Conservation (phyloP, 2,113 vertebrate species). For the Prunella himalayana region DNA sequence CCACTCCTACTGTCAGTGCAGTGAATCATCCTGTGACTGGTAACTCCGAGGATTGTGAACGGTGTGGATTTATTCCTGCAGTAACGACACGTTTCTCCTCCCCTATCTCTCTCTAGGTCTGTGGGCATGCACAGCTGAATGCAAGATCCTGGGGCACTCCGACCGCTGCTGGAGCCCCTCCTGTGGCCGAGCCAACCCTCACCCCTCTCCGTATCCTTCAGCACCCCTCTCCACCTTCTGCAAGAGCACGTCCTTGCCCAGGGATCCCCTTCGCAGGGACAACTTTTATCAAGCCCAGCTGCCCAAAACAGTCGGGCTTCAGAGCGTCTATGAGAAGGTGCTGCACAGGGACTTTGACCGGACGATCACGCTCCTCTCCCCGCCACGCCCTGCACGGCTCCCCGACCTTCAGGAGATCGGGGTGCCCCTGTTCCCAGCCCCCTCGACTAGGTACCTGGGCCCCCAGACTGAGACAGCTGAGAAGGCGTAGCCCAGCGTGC, state of each 20-base stretch:
- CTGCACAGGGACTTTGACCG: slow-evolving; percentile 89
- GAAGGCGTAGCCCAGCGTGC: slow-evolving; percentile 57
- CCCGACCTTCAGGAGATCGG: slow-evolving; percentile 88
- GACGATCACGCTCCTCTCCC: slow-evolving; percentile 84
- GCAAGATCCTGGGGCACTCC: slow-evolving; percentile 93
- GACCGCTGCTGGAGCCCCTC: slow-evolving; percentile 98
- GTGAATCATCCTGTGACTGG: background rate
- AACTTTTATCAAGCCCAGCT: slow-evolving; percentile 87
- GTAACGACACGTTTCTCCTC: background rate
- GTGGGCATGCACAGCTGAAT: slow-evolving; percentile 95
- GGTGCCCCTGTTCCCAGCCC: slow-evolving; percentile 84
- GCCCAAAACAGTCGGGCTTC: slow-evolving; percentile 86
- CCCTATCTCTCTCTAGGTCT: slow-evolving; percentile 73
- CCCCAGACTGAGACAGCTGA: slow-evolving; percentile 72
- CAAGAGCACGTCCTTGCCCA: slow-evolving; percentile 88
- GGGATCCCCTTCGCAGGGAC: slow-evolving; percentile 85
- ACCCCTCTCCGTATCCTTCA: slow-evolving; percentile 71
- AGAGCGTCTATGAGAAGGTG: slow-evolving; percentile 93
- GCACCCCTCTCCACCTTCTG: slow-evolving; percentile 86
- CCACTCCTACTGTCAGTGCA: accelerated
- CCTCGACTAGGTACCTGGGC: slow-evolving; percentile 79
- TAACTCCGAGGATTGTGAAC: background rate
- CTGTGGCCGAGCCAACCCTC: slow-evolving; percentile 78
- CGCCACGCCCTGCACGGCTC: slow-evolving; percentile 84
- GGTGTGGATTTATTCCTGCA: background rate